phyloP scores from a whole-genome alignment of 1,140 invertebrate species.

The Bombus cullumanus region DNA sequence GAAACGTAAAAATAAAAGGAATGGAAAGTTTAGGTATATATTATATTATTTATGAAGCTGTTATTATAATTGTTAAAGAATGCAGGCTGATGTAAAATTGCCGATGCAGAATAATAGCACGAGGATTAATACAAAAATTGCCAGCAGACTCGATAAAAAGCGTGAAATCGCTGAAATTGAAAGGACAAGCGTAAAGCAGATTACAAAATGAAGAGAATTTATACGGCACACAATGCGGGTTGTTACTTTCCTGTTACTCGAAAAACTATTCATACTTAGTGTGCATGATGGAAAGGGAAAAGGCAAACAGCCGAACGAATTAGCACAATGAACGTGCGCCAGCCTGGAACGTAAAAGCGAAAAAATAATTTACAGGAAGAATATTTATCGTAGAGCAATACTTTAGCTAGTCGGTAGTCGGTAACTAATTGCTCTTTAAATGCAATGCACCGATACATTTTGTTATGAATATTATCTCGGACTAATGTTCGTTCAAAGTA shows the following conservation, averaged over 20 bases:
- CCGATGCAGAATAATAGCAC: background rate
- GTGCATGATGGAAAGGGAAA: slow-evolving; percentile 2
- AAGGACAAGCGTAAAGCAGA: slow-evolving; percentile 33
- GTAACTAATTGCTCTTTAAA: slow-evolving; percentile 3
- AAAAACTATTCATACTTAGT: background rate
- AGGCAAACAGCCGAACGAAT: slow-evolving; percentile 13
- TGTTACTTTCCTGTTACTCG: slow-evolving; percentile 22
- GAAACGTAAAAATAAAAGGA: background rate
- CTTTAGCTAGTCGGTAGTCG: background rate
- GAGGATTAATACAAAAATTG: background rate
- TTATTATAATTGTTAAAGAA: background rate
- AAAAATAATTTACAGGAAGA: background rate
- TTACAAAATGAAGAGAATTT: slow-evolving; percentile 49
- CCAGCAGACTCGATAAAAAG: background rate
- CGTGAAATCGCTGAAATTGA: slow-evolving; percentile 42
- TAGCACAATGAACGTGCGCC: background rate
- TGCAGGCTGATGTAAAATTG: background rate
- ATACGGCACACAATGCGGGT: slow-evolving; percentile 40
- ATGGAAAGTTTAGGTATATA: background rate
- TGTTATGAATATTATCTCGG: background rate
- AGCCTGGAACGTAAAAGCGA: background rate
- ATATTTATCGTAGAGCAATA: background rate
- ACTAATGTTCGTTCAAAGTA: background rate
- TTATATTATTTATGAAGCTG: background rate
- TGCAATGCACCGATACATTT: background rate